Evolutionary conservation across 2,113 vertebrate genomes (phyloP).

Genomic region (Astatoreochromis straeleni): DNA sequence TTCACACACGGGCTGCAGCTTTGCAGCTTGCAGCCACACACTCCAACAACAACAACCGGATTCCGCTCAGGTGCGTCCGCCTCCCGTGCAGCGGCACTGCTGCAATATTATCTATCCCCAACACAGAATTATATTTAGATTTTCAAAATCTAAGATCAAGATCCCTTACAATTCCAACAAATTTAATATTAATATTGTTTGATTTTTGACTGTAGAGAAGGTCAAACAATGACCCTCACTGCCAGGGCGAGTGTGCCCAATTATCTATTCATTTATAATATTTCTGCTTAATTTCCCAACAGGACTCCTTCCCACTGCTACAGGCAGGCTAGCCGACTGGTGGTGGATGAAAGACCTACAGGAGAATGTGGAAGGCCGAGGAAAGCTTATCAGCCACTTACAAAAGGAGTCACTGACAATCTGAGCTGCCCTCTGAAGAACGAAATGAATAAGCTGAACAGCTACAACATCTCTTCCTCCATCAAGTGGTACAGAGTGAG

Average conservation of each 20-base stretch:
- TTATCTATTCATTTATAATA: neutral
- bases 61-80: neutral
- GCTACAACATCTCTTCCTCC: constrained; percentile 55
- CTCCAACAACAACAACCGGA: neutral
- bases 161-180: neutral
- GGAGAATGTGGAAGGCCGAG: constrained; percentile 23
- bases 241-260: neutral
- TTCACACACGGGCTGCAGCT: neutral
- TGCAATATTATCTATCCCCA: neutral
- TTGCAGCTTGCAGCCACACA: neutral
- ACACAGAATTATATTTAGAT: neutral
- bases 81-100: neutral
- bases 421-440: constrained; percentile 74
- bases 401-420: neutral
- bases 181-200: neutral
- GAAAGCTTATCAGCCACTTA: neutral
- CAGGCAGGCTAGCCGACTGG: constrained; percentile 34
- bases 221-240: neutral
- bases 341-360: neutral
- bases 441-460: constrained; percentile 59
- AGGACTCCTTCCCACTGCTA: constrained; percentile 57
- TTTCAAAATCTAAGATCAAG: neutral
- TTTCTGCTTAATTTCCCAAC: neutral
- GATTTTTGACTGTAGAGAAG: neutral
- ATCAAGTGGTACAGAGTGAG: constrained; percentile 84